These are phyloP conservation scores for Maccullochella peelii DNA, from an alignment of 2,113 vertebrate genomes.

Conservation along the genomic window DNA sequence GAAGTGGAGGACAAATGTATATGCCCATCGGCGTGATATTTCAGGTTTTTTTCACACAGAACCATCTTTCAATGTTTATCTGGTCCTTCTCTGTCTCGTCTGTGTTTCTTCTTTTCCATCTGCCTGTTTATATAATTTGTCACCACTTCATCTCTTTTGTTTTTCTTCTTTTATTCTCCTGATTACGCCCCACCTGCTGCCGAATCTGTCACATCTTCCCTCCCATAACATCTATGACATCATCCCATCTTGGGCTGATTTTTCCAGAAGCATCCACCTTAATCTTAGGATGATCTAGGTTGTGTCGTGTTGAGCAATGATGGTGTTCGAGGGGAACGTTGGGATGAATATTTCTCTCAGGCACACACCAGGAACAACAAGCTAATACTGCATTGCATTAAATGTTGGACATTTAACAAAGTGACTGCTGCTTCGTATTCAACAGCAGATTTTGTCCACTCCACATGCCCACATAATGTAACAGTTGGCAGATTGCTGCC, in stretches of 20 bases:
- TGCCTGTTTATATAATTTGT: conserved; percentile 53
- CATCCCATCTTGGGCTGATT: not conserved
- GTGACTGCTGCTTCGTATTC: conserved; percentile 43
- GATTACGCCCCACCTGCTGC: conserved; percentile 55
- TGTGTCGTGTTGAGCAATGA: not conserved
- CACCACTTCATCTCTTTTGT: conserved; percentile 46
- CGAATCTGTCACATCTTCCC: conserved; percentile 44
- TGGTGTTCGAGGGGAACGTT: not conserved
- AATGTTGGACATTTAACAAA: conserved; percentile 43
- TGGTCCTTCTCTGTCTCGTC: conserved; percentile 22
- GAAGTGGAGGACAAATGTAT: conserved; percentile 23
- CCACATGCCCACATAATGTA: conserved; percentile 54
- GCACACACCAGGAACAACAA: not conserved
- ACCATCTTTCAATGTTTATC: conserved; percentile 53
- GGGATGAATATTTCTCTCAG: not conserved
- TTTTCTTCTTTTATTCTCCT: conserved; percentile 51
- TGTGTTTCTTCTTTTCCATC: conserved; percentile 56
- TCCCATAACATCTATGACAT: conserved; percentile 9
- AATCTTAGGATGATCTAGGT: not conserved
- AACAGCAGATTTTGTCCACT: conserved; percentile 35
- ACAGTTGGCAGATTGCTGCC: conserved; percentile 59
- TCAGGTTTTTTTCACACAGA: conserved; percentile 9
- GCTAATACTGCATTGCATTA: conserved; percentile 1
- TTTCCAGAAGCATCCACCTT: not conserved
- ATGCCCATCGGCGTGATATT: conserved; percentile 27